Conservation (phyloP, 1,140 invertebrate genomes). For the Nasonia longicornis region DNA sequence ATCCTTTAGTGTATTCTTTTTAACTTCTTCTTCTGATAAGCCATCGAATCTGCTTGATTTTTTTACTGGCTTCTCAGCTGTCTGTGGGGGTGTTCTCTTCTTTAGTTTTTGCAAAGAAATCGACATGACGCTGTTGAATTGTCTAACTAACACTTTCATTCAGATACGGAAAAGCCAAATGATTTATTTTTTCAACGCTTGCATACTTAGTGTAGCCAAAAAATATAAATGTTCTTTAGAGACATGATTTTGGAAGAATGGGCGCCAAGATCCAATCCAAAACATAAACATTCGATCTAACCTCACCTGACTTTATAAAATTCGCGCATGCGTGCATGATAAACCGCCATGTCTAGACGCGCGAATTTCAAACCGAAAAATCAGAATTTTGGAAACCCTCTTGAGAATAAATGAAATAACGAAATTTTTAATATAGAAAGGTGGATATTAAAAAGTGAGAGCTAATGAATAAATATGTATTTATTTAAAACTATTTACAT, state of each 20-base stretch:
- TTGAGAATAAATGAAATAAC: background rate
- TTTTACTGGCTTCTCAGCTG: conserved; percentile 41
- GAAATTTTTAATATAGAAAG: background rate
- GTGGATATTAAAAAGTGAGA: background rate
- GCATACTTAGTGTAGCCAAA: no score
- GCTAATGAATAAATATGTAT: conserved; percentile 44
- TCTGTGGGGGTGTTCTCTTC: conserved; percentile 43
- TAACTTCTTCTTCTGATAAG: conserved; percentile 61
- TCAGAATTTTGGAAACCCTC: no score
- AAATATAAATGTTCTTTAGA: background rate
- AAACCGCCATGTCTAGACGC: background rate
- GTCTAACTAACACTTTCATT: background rate
- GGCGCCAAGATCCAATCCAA: conserved; percentile 16
- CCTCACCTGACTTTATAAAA: background rate
- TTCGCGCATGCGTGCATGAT: background rate
- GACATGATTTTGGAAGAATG: background rate
- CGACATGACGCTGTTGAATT: conserved; percentile 49
- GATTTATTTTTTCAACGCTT: background rate
- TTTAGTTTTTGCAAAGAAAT: conserved; percentile 57
- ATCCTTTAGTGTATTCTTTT: conserved; percentile 61
- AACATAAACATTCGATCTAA: background rate
- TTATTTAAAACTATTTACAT: conserved; percentile 47
- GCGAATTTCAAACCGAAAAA: background rate
- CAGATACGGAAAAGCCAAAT: background rate
- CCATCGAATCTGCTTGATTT: conserved; percentile 62